phyloP scores from a whole-genome alignment of 2,113 vertebrate genomes.

The Ictalurus furcatus region DNA sequence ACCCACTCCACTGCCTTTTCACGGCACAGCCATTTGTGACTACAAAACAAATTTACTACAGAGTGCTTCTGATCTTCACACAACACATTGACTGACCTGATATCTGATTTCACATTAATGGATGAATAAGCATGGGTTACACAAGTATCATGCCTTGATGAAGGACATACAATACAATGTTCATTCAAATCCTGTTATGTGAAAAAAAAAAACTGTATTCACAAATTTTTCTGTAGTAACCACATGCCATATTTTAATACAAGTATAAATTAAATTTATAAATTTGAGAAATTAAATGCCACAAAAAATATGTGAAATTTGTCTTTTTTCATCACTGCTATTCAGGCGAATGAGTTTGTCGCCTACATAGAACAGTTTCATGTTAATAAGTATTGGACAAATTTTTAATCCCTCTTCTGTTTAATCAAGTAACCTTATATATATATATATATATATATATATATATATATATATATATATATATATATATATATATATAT shows the following conservation, averaged over 20 bases:
- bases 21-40: not conserved
- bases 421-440: no score
- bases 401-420: not conserved
- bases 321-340: not conserved
- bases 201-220: not conserved
- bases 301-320: not conserved
- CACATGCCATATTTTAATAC: not conserved
- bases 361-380: not conserved
- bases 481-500: no score
- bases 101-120: not conserved
- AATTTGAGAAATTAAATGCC: not conserved
- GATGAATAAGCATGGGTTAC: not conserved
- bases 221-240: not conserved
- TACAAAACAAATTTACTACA: conserved; percentile 6
- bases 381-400: not conserved
- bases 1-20: conserved; percentile 17
- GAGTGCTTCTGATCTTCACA: not conserved
- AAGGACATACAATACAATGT: not conserved
- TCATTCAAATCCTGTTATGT: not conserved
- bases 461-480: no score
- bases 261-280: not conserved
- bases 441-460: no score
- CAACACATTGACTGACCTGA: not conserved
- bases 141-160: not conserved
- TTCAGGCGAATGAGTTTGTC: not conserved